Evolutionary conservation across 1,140 invertebrate genomes (phyloP).

Genomic region (Lepidurus apus): DNA sequence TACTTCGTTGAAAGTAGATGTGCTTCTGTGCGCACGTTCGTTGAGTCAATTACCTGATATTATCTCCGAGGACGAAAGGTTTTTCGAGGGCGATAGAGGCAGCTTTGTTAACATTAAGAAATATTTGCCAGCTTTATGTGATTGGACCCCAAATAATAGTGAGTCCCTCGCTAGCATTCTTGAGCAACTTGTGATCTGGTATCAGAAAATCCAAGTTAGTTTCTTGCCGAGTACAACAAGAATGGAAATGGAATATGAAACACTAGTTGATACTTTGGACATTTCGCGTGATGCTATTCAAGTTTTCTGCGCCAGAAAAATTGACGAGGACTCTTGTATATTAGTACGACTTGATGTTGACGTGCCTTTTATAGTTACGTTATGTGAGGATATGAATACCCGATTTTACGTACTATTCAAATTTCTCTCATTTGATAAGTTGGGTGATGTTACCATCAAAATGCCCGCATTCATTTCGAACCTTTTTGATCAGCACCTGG

Average conservation of each 20-base stretch:
- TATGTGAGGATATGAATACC: background rate
- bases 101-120: background rate
- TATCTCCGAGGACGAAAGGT: background rate
- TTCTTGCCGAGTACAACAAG: background rate
- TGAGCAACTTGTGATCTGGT: background rate
- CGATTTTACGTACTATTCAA: background rate
- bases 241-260: background rate
- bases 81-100: background rate
- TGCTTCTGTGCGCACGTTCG: background rate
- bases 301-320: background rate
- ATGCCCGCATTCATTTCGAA: background rate
- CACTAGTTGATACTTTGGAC: background rate
- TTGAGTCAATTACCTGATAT: background rate
- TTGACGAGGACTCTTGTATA: background rate
- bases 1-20: background rate
- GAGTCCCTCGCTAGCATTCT: background rate
- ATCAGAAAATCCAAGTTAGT: background rate
- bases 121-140: background rate
- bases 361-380: background rate
- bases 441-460: background rate
- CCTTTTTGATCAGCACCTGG: background rate
- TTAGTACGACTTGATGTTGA: background rate
- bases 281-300: background rate
- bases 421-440: background rate
- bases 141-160: background rate